Percentiles rank a stretch among this genome's conserved stretches.
phyloP scores from a whole-genome alignment of 2,888 invertebrate species.

The Iphiclides podalirius region DNA sequence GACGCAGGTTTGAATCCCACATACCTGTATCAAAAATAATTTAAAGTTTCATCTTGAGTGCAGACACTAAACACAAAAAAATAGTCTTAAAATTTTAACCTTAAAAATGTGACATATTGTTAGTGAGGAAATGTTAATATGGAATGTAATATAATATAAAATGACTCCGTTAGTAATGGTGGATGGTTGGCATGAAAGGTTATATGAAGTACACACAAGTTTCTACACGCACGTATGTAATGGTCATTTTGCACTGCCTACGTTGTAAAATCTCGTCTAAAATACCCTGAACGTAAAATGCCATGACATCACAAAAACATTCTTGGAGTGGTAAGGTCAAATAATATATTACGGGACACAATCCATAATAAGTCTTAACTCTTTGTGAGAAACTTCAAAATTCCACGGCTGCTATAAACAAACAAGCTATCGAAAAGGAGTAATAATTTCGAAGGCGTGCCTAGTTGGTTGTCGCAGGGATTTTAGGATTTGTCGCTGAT shows the following conservation, averaged over 20 bases:
- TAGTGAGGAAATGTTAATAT: too few relatives aligned
- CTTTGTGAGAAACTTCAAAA: conserved; percentile 28
- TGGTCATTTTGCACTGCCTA: conserved; percentile 33
- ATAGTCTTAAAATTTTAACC: too few relatives aligned
- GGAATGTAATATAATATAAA: too few relatives aligned
- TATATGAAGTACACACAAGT: background rate
- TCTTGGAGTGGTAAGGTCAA: conserved; percentile 41
- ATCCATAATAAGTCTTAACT: conserved; percentile 30
- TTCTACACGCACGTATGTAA: conserved; percentile 22
- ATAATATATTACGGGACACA: conserved; percentile 38
- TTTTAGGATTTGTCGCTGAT: conserved; percentile 67
- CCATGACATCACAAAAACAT: conserved; percentile 64
- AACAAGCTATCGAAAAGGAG: conserved; percentile 54
- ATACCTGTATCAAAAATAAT: too few relatives aligned
- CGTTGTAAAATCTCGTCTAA: conserved; percentile 43
- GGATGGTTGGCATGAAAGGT: too few relatives aligned
- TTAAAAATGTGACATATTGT: too few relatives aligned
- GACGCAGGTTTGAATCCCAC: too few relatives aligned
- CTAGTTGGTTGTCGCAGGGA: conserved; percentile 68
- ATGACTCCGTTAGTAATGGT: too few relatives aligned
- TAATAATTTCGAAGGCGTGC: conserved; percentile 76
- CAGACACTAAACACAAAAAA: too few relatives aligned
- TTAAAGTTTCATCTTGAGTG: too few relatives aligned
- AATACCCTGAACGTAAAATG: conserved; percentile 69
- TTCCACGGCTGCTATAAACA: conserved; percentile 24